Evolutionary conservation across 2,113 vertebrate species (phyloP).

Genomic region (Saguinus midas): DNA sequence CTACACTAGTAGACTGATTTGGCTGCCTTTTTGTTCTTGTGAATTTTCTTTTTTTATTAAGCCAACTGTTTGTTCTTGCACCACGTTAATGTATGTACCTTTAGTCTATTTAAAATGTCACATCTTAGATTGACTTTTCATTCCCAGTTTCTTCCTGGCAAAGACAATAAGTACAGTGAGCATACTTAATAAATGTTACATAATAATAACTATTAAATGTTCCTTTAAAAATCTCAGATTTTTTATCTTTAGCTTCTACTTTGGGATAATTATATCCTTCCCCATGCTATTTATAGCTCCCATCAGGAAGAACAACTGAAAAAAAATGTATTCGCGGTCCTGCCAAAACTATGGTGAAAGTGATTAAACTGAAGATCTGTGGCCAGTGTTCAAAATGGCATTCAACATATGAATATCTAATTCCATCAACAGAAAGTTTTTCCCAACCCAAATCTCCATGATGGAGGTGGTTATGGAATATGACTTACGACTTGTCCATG

Average conservation of each 20-base stretch:
- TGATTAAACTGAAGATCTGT: constrained; percentile 42
- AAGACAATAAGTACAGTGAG: constrained; percentile 62
- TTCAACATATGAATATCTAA: constrained; percentile 48
- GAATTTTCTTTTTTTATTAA: constrained; percentile 3
- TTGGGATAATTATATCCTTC: constrained; percentile 77
- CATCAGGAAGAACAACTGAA: constrained; percentile 68
- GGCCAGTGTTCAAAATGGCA: constrained; percentile 52
- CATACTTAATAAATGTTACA: constrained; percentile 74
- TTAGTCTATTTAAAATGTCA: constrained; percentile 56
- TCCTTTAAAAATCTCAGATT: constrained; percentile 65
- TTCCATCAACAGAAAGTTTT: constrained; percentile 18
- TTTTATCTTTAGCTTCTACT: constrained; percentile 74
- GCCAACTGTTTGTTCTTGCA: neutral
- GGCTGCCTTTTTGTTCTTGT: neutral
- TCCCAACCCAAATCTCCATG: neutral
- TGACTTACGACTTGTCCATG: neutral
- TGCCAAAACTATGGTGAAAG: constrained; percentile 64
- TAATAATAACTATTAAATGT: constrained; percentile 76
- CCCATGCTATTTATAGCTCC: constrained; percentile 65
- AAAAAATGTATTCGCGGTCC: constrained; percentile 58
- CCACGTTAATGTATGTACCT: neutral
- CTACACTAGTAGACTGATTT: neutral
- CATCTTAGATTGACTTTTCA: constrained; percentile 50
- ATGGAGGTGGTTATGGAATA: neutral
- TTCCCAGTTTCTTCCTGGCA: constrained; percentile 61